Evolutionary conservation across 1,140 invertebrate species (phyloP).

Genomic region (Drepana arcuata): DNA sequence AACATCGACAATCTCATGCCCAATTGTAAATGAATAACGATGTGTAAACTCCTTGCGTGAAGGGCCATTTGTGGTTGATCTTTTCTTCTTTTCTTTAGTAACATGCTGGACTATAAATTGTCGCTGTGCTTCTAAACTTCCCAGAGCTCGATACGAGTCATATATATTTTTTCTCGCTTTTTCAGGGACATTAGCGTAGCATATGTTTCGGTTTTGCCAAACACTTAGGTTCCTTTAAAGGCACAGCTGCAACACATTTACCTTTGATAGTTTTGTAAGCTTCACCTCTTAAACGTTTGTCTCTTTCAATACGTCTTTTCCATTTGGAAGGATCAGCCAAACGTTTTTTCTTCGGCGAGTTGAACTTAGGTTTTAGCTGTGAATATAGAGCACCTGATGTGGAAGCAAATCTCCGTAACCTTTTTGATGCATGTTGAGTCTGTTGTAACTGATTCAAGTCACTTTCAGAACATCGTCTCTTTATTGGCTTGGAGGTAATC

Average conservation of each 20-base stretch:
- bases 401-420: no score
- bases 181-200: conserved; percentile 2
- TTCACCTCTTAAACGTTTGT: conserved; percentile 2
- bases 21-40: neutral
- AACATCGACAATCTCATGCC: neutral
- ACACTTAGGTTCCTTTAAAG: conserved; percentile 2
- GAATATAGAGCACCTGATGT: no score
- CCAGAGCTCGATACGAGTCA: neutral
- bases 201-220: neutral
- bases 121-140: neutral
- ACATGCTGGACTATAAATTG: conserved; percentile 1
- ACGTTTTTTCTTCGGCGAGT: conserved; percentile 1
- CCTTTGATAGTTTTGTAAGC: conserved; percentile 1
- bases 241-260: neutral
- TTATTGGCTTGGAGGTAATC: no score
- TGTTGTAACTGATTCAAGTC: no score
- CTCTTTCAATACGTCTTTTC: conserved; percentile 1
- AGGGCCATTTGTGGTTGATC: neutral
- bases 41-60: neutral
- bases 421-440: no score
- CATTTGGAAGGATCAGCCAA: neutral
- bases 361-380: no score
- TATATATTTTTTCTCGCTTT: conserved; percentile 1
- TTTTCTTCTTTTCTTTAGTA: conserved; percentile 1
- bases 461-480: no score